These are phyloP conservation scores for Drosophila lacteicornis DNA, from an alignment of 1,140 invertebrate genomes.

Conservation along the genomic window DNA sequence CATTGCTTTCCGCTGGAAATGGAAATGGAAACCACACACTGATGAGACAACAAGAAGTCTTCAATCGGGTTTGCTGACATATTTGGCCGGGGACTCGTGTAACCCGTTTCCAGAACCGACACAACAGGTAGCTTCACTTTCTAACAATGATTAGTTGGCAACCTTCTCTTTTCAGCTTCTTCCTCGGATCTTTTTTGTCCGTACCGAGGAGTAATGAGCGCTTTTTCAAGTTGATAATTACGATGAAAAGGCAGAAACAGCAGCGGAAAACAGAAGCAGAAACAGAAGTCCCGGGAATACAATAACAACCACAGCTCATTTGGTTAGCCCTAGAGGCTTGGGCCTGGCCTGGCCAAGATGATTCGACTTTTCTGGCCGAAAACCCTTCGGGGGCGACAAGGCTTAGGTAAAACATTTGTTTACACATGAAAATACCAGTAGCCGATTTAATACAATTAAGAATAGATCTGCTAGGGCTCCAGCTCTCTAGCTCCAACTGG, in stretches of 20 bases:
- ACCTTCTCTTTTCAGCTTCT: constrained; percentile 27
- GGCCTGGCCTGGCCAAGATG: constrained; percentile 41
- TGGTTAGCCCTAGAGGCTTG: constrained; percentile 49
- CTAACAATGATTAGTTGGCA: constrained; percentile 69
- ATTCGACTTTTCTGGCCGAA: constrained; percentile 43
- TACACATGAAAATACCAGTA: constrained; percentile 80
- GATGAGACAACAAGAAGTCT: constrained; percentile 34
- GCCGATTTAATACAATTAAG: constrained; percentile 72
- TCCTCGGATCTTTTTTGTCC: constrained; percentile 12
- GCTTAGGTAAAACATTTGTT: constrained; percentile 79
- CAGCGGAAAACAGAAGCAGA: constrained; percentile 27
- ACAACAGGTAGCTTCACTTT: constrained; percentile 64
- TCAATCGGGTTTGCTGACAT: constrained; percentile 29
- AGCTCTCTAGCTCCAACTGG: not conserved
- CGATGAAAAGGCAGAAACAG: constrained; percentile 74
- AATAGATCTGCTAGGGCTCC: constrained; percentile 26
- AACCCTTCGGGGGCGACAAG: constrained; percentile 28
- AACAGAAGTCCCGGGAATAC: constrained; percentile 17
- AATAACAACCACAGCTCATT: constrained; percentile 58
- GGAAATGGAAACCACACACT: constrained; percentile 34
- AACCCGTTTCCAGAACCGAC: constrained; percentile 55
- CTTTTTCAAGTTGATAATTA: constrained; percentile 81
- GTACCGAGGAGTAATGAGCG: constrained; percentile 60
- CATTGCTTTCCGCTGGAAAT: constrained; percentile 24
- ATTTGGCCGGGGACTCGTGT: constrained; percentile 26